These are phyloP conservation scores for Corydoras maculifer DNA, from an alignment of 2,113 vertebrate species.

Conservation along the genomic window DNA sequence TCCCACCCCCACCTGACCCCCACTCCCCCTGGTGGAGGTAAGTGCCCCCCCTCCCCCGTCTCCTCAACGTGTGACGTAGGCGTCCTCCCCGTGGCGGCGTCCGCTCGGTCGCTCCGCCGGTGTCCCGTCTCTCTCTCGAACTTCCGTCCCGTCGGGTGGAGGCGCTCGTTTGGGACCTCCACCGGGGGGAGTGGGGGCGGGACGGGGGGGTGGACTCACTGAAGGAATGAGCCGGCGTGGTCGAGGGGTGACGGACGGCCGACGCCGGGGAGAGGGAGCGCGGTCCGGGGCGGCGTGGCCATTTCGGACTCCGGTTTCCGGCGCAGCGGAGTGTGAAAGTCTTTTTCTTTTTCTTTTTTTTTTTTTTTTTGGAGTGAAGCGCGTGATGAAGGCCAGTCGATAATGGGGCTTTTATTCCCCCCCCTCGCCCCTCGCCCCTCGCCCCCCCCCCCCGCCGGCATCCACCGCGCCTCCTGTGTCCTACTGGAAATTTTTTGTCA, in stretches of 20 bases:
- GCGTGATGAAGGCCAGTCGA: constrained; percentile 77
- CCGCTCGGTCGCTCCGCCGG: neutral
- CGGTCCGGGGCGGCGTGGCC: constrained; percentile 29
- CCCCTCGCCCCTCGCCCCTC: constrained; percentile 42
- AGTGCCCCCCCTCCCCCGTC: too few species aligned
- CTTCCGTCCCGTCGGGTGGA: constrained; percentile 61
- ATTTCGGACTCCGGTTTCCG: constrained; percentile 55
- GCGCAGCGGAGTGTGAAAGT: constrained; percentile 73
- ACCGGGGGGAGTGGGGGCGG: constrained; percentile 55
- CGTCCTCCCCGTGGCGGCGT: too few species aligned
- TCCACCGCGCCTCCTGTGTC: constrained; percentile 48
- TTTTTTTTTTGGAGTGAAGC: constrained; percentile 63
- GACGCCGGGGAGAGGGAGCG: constrained; percentile 37
- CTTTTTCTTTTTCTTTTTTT: constrained; percentile 66
- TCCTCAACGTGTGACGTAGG: too few species aligned
- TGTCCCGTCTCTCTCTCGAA: constrained; percentile 38
- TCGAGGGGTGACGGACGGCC: neutral
- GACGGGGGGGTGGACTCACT: constrained; percentile 34
- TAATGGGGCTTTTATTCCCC: constrained; percentile 68
- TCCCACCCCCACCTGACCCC: too few species aligned
- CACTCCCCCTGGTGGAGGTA: too few species aligned
- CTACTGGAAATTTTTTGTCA: constrained; percentile 71
- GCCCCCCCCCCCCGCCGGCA: constrained; percentile 42
- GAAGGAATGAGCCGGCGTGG: constrained; percentile 28
- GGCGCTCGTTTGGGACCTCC: constrained; percentile 69